A percentile compares a stretch with the other conserved stretches of the same genome.
These are phyloP conservation scores for Apodemia duryi DNA, from an alignment of 2,888 invertebrate genomes.

Conservation along the genomic window DNA sequence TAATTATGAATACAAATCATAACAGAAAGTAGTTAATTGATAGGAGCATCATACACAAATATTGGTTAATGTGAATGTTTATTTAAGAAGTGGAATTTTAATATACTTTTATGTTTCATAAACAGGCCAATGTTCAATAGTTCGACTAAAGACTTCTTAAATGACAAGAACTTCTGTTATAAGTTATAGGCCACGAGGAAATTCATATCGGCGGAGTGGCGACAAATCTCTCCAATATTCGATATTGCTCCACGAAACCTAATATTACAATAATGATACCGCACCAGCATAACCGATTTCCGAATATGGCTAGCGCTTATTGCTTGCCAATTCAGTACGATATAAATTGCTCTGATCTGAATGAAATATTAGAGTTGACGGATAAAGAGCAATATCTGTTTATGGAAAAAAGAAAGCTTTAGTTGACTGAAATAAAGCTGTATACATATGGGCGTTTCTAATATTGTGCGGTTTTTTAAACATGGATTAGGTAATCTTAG, in stretches of 20 bases:
- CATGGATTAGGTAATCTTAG: neutral
- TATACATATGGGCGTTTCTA: neutral
- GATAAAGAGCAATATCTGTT: neutral
- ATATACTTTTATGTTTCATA: too few relatives aligned
- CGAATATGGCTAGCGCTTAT: conserved; percentile 10
- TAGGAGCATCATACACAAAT: too few relatives aligned
- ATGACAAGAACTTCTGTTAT: neutral
- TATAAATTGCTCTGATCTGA: conserved; percentile 6
- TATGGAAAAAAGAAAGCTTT: conserved; percentile 8
- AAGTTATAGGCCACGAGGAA: neutral
- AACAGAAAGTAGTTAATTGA: too few relatives aligned
- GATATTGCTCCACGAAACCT: conserved; percentile 7
- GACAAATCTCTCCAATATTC: conserved; percentile 8
- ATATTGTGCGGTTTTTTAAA: neutral
- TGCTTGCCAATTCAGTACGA: neutral
- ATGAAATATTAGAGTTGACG: conserved; percentile 8
- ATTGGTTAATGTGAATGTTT: too few relatives aligned
- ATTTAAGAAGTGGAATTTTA: too few relatives aligned
- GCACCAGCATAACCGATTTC: neutral
- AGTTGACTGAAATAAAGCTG: neutral
- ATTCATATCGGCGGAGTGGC: conserved; percentile 8
- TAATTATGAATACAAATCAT: too few relatives aligned
- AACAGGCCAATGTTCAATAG: neutral
- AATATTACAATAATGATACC: conserved; percentile 7
- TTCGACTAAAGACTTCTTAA: neutral